phyloP scores from a whole-genome alignment of 2,797 vertebrate genomes.

The Sus cebifrons region DNA sequence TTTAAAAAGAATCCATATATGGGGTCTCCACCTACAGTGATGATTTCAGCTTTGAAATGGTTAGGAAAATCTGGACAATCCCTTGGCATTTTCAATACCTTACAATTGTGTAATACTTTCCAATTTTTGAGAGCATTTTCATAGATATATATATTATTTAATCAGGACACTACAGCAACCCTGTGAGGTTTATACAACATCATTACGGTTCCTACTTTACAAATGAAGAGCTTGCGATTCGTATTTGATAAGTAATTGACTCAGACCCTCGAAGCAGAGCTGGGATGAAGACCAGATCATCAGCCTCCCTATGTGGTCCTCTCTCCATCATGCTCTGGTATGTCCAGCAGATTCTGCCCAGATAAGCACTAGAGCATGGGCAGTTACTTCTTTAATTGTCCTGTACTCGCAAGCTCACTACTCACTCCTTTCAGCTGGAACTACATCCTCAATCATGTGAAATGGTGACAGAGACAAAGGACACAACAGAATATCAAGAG shows the following conservation, averaged over 20 bases:
- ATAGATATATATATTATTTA: not conserved
- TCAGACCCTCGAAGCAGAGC: not conserved
- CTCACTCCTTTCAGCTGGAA: not conserved
- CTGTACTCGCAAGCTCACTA: not conserved
- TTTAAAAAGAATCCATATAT: not conserved
- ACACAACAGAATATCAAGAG: not conserved
- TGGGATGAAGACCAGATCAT: not conserved
- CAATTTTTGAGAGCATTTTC: not conserved
- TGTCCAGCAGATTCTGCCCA: not conserved
- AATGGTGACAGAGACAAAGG: not conserved
- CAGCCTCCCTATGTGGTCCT: not conserved
- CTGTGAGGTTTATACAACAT: not conserved
- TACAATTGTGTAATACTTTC: not conserved
- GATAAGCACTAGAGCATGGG: not conserved
- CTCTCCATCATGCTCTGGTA: not conserved
- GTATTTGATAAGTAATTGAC: not conserved
- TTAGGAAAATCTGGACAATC: not conserved
- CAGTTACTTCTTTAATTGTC: not conserved
- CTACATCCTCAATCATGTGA: not conserved
- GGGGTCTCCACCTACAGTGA: not conserved
- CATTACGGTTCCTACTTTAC: not conserved
- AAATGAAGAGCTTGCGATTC: not conserved
- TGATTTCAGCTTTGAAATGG: constrained; percentile 22
- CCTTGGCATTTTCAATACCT: not conserved
- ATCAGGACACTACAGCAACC: not conserved